Base-by-base conservation (phyloP, 2,888 invertebrate species). In the Spatulosminthurus flaviceps region DNA sequence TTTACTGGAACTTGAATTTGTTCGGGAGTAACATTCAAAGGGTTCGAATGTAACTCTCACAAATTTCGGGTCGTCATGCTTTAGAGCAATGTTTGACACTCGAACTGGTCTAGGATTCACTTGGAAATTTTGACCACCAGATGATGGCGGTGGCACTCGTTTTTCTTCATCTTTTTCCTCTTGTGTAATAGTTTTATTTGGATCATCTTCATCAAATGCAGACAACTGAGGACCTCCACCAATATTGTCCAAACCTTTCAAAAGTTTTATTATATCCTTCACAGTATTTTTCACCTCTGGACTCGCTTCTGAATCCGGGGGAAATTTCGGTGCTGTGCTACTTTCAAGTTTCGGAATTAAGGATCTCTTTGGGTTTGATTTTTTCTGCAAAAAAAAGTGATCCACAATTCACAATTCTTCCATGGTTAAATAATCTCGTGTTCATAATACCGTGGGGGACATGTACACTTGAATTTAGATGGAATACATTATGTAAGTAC, bases 201-300 rank as follows among this genome's bases (percentile, higher is more conserved):
- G 9, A 11, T 51, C 71, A 34, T 42, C 43, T 4, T 43, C 72
- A 22, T 72, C 72, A 26, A 19, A 19, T 5, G 5, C 51, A 2
- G 51, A 51, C 19, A 51, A 19, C 19, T 41, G 9, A 9, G 28
- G 24, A 13, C 29, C 28, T 43, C 73, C 73, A 60, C 22, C 11
- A n/a, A 74, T 74, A 74, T 61, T 74, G 34, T 61, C 74, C 74
- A 74, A 28, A 34, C 74, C 74, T 61, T 29, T 61, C 26, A 74
- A 29, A 16, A 74, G 64, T 11, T 28, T 61, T 9, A 74, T 61
- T 9, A 74, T 74, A 34, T n/a, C 60, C 28, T 73, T 73, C 2
- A 73, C 73, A 19, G 51, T 21, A 13, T 60, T 60, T 60, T 60
- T 73, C 19, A 73, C 73, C 26, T 73, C 73, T 19, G 73, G 60